phyloP scores from a whole-genome alignment of 2,797 vertebrate species.

The Euthynnus affinis region DNA sequence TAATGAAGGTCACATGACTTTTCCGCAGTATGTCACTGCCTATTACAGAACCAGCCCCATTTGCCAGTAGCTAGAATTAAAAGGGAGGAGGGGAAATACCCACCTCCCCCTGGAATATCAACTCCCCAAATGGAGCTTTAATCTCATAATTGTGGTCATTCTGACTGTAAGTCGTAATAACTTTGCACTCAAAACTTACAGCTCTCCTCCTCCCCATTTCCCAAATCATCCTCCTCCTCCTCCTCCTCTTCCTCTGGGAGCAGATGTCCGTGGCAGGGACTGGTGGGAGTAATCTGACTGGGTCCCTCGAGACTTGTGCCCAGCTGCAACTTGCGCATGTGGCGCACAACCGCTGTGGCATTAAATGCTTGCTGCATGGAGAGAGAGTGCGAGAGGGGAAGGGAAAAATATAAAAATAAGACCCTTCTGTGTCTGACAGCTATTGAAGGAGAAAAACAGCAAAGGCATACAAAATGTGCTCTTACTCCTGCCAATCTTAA shows the following conservation, averaged over 20 bases:
- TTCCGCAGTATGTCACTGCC: background rate
- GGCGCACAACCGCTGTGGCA: constrained; percentile 95
- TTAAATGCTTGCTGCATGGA: constrained; percentile 95
- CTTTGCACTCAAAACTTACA: constrained; percentile 65
- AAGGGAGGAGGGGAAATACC: too few relatives aligned
- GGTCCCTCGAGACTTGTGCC: constrained; percentile 93
- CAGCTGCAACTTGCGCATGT: constrained; percentile 96
- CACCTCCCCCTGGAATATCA: background rate
- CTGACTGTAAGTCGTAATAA: background rate
- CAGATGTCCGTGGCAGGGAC: constrained; percentile 86
- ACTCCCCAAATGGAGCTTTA: background rate
- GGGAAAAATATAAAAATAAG: background rate
- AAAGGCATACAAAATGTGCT: constrained; percentile 25
- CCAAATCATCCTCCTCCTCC: constrained; percentile 83
- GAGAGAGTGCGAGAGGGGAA: background rate
- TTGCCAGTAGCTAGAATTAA: too few relatives aligned
- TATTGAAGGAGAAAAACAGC: constrained; percentile 30
- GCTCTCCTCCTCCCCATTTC: constrained; percentile 83
- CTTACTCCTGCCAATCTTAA: constrained; percentile 34
- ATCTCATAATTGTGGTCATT: background rate
- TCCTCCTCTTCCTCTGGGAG: constrained; percentile 86
- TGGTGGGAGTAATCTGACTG: constrained; percentile 87
- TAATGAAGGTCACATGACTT: background rate
- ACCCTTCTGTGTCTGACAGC: constrained; percentile 32
- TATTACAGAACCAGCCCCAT: background rate